Base-by-base conservation (phyloP, 2,888 invertebrate genomes). In the Dasysyrphus albostriatus region DNA sequence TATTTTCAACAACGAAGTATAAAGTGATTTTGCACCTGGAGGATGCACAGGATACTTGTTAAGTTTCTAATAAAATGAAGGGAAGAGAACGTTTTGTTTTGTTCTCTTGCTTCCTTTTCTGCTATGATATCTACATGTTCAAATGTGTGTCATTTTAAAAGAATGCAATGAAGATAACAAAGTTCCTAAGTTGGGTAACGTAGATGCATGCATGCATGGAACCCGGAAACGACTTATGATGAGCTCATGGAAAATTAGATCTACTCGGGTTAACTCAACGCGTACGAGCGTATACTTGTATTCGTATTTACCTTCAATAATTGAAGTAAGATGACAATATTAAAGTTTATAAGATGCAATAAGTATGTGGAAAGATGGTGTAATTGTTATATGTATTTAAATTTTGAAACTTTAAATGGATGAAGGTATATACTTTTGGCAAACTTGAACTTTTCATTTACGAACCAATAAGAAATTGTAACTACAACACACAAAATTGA, bases 21-120 rank as follows among this genome's bases (percentile, higher is more conserved):
- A n/a, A 56, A 67, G 47, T 49, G 65, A 67, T 76, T 76, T 56
- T 76, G 75, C 67, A 67, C 76, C 76, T 76, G 56, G 24, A 56
- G 65, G 65, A 56, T 44, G 75, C 54, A 65, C 58, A 34, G 24
- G 16, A 65, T 56, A 32, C 56, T 47, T 75, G 75, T 75, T 42
- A 65, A 75, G 75, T 65, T 65, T 56, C 75, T 65, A 65, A 65
- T 75, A 47, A 65, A 19, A 56, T 29, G 19, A 65, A 44, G 44
- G 42, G 63, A 65, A 65, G 56, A 65, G 56, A 56, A 75, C 29
- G 32, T 65, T 75, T 32, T 65, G 32, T 39, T 63, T 65, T 47
- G 10, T 44, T 51, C 10, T 2, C 16, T 32, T 56, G 51, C 63
- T 61, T 63, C 51, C 61, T 63, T 42, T 14, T 16, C 10, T 74